Evolutionary conservation across 2,888 invertebrate genomes (phyloP), one percentile per base, ranked within the genome.

Genomic region (Cacoxenus indagator): DNA sequence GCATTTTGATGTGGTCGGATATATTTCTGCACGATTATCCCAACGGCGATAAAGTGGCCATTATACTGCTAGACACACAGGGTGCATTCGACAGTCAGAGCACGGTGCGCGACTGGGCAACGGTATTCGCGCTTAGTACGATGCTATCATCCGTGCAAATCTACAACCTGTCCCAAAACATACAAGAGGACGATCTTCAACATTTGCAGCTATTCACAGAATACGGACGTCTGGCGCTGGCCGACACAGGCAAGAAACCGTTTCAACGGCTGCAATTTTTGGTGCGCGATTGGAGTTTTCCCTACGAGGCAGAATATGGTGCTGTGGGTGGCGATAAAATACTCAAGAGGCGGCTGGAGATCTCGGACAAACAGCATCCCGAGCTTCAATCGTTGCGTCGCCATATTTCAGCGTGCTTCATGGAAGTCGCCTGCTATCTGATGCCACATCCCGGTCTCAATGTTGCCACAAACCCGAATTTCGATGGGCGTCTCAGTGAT

Each of bases 391-490:
- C 97, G 48, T 90, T 95, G 64, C 91, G 99, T 67, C 93, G 93
- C 85, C 98, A 99, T 89, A 98, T 99, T 78, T 93, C 94, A 75
- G 94, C 96, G n/a, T 99, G 99, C 89, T 99, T 99, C 90, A 92
- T 94, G 11, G 95, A 97, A 87, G 97, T 99, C 79, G 94, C 95
- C 26, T 99, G 99, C 89, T 99, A 96, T 90, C 90, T 99, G 70
- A 94, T 99, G 96, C 99, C 99, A 55, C 99, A 99, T 91, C 99
- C 99, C 0, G 99, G 99, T 14, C 92, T 99, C 37, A 94, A 93
- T 86, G 99, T 99, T 67, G 98, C 99, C 75, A 98, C 98, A 69
- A 97, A 96, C 91, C 98, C 97, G 14, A 92, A 93, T 74, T 99
- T 99, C 89, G 97, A 98, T 89, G 99, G 99, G 14, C 91, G 96